phyloP scores from a whole-genome alignment of 2,113 vertebrate species.

The Thinocorus orbignyianus region DNA sequence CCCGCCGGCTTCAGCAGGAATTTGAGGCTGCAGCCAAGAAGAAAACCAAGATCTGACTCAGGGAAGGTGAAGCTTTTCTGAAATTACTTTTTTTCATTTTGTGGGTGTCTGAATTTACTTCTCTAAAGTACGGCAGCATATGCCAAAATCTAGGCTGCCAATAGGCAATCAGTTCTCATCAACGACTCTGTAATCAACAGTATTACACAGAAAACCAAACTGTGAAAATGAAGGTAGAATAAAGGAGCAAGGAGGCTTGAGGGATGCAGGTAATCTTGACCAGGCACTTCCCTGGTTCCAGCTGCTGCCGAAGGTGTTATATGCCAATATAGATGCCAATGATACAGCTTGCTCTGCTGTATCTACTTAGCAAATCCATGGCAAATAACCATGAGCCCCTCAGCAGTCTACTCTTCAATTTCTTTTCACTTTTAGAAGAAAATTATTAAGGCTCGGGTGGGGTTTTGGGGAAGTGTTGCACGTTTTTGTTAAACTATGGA shows the following conservation, averaged over 20 bases:
- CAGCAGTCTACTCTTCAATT: not conserved
- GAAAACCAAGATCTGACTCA: not conserved
- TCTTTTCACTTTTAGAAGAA: not conserved
- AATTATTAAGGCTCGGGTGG: not conserved
- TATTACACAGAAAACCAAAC: conserved; percentile 5
- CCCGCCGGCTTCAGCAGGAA: not conserved
- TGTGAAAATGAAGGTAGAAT: not conserved
- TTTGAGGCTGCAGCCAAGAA: not conserved
- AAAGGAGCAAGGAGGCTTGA: not conserved
- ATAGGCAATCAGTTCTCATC: conserved; percentile 11
- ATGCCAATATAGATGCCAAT: not conserved
- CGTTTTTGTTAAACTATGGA: not conserved
- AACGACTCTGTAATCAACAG: not conserved
- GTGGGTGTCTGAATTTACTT: not conserved
- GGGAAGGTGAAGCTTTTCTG: not conserved
- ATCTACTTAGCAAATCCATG: not conserved
- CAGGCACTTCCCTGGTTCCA: accelerated
- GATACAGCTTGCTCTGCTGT: not conserved
- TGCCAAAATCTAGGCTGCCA: not conserved
- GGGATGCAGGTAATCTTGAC: not conserved
- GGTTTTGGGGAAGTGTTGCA: accelerated
- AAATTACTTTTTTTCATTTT: not conserved
- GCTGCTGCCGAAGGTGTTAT: not conserved
- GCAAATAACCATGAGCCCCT: not conserved
- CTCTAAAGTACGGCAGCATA: not conserved